phyloP scores from a whole-genome alignment of 2,888 invertebrate genomes.

The Orthonychiurus folsomi region DNA sequence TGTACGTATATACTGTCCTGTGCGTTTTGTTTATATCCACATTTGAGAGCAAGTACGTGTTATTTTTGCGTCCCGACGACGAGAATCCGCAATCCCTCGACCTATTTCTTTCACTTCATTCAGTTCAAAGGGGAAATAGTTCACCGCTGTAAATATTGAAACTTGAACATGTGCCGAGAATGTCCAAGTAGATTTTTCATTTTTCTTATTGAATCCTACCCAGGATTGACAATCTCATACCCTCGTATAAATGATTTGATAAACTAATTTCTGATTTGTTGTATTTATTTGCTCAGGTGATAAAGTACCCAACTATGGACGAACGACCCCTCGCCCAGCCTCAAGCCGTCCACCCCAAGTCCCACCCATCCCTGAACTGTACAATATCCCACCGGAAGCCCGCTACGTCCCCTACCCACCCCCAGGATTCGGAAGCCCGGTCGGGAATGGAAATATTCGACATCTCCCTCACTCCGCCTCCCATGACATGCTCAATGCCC shows the following conservation, averaged over 20 bases:
- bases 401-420: constrained; percentile 73
- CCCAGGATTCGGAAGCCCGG: constrained; percentile 52
- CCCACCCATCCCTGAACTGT: constrained; percentile 67
- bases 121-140: too few species aligned
- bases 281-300: constrained; percentile 28
- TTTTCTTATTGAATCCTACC: too few species aligned
- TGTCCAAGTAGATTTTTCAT: too few species aligned
- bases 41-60: too few species aligned
- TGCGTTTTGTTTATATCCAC: too few species aligned
- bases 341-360: constrained; percentile 61
- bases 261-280: background rate
- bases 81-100: too few species aligned
- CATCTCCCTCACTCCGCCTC: constrained; percentile 44
- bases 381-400: constrained; percentile 62
- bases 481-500: constrained; percentile 36
- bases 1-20: too few species aligned
- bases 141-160: too few species aligned
- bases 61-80: too few species aligned
- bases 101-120: too few species aligned
- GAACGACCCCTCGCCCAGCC: constrained; percentile 48
- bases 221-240: too few species aligned
- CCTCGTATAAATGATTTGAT: background rate
- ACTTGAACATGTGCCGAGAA: too few species aligned
- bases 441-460: constrained; percentile 52
- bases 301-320: constrained; percentile 46